Percentiles rank a stretch among this genome's conserved stretches.
Evolutionary conservation across 2,888 invertebrate genomes (phyloP).

Genomic region (Phengaris alcon): DNA sequence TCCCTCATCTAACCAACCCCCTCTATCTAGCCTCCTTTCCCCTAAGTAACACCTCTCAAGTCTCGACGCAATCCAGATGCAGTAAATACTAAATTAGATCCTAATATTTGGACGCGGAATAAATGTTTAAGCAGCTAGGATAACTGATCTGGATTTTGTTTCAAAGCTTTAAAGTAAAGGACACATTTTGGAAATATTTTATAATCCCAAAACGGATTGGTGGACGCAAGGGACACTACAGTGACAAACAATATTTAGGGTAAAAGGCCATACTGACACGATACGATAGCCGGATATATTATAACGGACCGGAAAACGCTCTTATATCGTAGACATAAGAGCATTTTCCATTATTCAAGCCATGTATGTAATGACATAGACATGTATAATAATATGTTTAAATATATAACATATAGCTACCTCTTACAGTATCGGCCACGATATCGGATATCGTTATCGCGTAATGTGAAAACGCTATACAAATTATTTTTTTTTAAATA

Average conservation of each 20-base stretch:
- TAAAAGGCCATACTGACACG: background rate
- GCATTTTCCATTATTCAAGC: no score
- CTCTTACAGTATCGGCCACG: no score
- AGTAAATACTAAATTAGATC: conserved; percentile 26
- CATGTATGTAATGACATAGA: no score
- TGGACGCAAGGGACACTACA: background rate
- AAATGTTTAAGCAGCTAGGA: background rate
- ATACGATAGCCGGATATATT: no score
- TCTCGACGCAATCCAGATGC: background rate
- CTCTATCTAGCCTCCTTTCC: background rate
- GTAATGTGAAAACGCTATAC: no score
- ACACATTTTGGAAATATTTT: background rate
- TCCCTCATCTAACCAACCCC: background rate
- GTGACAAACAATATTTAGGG: background rate
- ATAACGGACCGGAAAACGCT: no score
- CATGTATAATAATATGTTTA: no score
- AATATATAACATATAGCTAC: no score
- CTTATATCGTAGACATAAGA: no score
- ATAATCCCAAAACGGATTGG: background rate
- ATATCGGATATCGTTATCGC: no score
- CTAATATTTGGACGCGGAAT: conserved; percentile 7
- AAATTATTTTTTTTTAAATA: no score
- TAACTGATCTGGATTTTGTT: background rate
- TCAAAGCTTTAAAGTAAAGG: background rate
- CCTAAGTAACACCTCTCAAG: background rate